Base-by-base conservation (phyloP, 64 coral and sea anemone species). In the Porites australiensis region DNA sequence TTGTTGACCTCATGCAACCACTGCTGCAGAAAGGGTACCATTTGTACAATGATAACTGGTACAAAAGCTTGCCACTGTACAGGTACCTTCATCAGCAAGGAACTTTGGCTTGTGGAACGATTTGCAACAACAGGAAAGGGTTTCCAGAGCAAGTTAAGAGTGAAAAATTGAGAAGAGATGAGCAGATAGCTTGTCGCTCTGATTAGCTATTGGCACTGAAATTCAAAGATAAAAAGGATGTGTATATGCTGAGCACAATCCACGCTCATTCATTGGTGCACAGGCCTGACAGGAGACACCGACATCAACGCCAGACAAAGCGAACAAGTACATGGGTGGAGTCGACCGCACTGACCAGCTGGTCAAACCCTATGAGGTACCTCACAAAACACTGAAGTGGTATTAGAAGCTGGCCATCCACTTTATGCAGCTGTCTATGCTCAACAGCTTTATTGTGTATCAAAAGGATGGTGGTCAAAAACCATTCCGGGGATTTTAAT, bases 91-190 rank as follows among this genome's bases (percentile, higher is more conserved):
- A 21, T 83, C 57, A 64, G 18, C 55, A 89, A 1, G 16, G 88
- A 9, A 94, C 92, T 48, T 5, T 15, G 52, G 86, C 77, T 6
- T 83, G 86, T 89, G 86, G 92, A 37, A 94, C 86, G 27, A 64
- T 54, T 10, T 0, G 65, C 0, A 88, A 73, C 20, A 89, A 77
- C 16, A 77, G 74, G 48, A 44, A 50, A 7, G 8, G 49, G 50
- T 47, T 89, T 14, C 55, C 87, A 75, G 86, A 48, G 54, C 57
- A 69, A 27, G 20, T 88, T 11, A 75, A 53, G 3, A 60, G 12
- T 2, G 19, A 20, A 37, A 51, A 57, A 44, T 65, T 81, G 19
- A 50, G 58, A 50, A 90, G 67, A 77, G 88, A 75, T 11, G 87
- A 89, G 73, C 72, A 77, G 60, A 20, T 51, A 27, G 76, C 78